Evolutionary conservation across 2,888 invertebrate genomes (phyloP).

Genomic region (Pterobdella sp.): DNA sequence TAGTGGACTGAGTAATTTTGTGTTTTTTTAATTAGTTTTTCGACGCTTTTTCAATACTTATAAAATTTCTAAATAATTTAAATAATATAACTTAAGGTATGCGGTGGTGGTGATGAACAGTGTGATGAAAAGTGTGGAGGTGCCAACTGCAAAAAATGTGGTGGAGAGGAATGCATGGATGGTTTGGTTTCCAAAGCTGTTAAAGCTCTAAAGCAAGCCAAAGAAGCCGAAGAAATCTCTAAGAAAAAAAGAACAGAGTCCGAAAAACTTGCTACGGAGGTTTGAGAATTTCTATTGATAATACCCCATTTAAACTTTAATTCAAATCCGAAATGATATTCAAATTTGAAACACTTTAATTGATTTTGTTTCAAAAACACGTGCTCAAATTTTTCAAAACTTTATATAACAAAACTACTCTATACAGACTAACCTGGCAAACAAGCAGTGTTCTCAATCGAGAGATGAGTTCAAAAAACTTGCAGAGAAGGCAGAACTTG

Average conservation of each 20-base stretch:
- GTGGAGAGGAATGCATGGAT: conserved; percentile 56
- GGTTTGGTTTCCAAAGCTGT: conserved; percentile 74
- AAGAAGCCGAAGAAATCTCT: conserved; percentile 59
- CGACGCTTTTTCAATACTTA: neutral
- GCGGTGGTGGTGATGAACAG: conserved; percentile 69
- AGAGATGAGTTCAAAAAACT: conserved; percentile 6
- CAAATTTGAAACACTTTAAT: too few species aligned
- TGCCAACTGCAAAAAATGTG: conserved; percentile 85
- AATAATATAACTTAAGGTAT: conserved; percentile 56
- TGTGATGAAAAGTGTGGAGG: conserved; percentile 89
- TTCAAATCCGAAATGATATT: neutral
- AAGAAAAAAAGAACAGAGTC: conserved; percentile 73
- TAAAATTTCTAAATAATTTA: neutral
- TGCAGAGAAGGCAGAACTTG: neutral
- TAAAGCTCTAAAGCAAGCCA: conserved; percentile 33
- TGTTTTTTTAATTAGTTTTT: conserved; percentile 1
- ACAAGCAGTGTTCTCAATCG: conserved; percentile 11
- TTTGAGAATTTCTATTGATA: conserved; percentile 7
- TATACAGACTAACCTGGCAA: neutral
- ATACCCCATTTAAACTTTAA: neutral
- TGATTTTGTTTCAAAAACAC: too few species aligned
- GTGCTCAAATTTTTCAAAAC: too few species aligned
- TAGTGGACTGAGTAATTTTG: conserved; percentile 12
- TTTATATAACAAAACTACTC: too few species aligned
- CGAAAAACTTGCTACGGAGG: conserved; percentile 44